Evolutionary conservation across 2,888 invertebrate genomes (phyloP).

Genomic region (Dynastes grantii): DNA sequence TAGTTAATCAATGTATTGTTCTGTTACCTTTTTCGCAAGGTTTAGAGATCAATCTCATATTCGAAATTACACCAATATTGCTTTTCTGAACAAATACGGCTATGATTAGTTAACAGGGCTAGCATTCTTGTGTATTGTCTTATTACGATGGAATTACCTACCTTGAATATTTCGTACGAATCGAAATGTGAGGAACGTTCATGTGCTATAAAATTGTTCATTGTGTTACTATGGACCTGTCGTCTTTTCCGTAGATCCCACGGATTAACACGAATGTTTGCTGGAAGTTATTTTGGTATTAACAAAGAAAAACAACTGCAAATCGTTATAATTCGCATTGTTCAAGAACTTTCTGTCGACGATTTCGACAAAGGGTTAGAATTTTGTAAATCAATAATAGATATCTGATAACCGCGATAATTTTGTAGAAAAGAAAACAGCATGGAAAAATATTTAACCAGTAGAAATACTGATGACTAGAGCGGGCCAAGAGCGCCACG

Average conservation of each 20-base stretch:
- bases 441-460: too few species aligned
- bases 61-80: constrained; percentile 59
- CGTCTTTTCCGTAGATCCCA: constrained; percentile 36
- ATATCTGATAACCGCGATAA: too few species aligned
- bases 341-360: too few species aligned
- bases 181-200: constrained; percentile 63
- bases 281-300: neutral
- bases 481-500: too few species aligned
- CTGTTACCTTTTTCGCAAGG: constrained; percentile 49
- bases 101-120: too few species aligned
- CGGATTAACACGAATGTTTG: constrained; percentile 9
- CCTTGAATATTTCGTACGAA: constrained; percentile 65
- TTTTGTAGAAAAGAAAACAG: too few species aligned
- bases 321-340: too few species aligned
- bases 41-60: constrained; percentile 52
- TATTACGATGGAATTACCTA: constrained; percentile 50
- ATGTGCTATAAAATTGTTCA: constrained; percentile 21
- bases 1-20: neutral
- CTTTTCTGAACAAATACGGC: constrained; percentile 56
- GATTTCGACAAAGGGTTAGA: too few species aligned
- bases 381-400: too few species aligned
- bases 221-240: neutral
- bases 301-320: too few species aligned
- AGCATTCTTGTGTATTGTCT: too few species aligned
- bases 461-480: too few species aligned